phyloP scores from a whole-genome alignment of 1,140 invertebrate species.

The Brachionus rubens region DNA sequence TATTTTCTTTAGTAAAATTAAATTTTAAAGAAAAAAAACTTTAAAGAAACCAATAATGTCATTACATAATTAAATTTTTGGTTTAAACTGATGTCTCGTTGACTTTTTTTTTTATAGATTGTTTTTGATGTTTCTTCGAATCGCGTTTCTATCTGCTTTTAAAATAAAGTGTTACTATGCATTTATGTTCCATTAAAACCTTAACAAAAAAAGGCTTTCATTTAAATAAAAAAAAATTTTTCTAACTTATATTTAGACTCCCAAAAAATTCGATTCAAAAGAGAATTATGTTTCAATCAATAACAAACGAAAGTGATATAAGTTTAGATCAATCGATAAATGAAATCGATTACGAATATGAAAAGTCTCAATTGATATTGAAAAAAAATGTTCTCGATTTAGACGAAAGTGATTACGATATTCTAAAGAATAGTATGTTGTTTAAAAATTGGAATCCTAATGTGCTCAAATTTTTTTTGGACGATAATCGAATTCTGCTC shows the following conservation, averaged over 20 bases:
- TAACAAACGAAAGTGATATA: not conserved
- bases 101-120: too few relatives aligned
- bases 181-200: too few relatives aligned
- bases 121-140: too few relatives aligned
- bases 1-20: too few relatives aligned
- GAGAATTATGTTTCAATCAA: slow-evolving; percentile 3
- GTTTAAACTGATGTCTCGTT: too few relatives aligned
- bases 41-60: too few relatives aligned
- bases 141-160: too few relatives aligned
- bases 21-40: too few relatives aligned
- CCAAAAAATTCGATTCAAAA: too few relatives aligned
- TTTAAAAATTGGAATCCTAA: slow-evolving; percentile 18
- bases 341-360: slow-evolving; percentile 21
- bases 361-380: not conserved
- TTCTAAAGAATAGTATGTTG: slow-evolving; percentile 26
- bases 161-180: not conserved
- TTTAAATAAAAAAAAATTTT: not conserved
- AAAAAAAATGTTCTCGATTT: not conserved
- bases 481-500: not conserved
- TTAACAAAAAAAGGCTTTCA: too few relatives aligned
- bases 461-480: not conserved
- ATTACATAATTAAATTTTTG: too few relatives aligned
- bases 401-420: not conserved
- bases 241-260: too few relatives aligned
- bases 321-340: not conserved